A percentile compares a stretch with the other conserved stretches of the same genome.
These are phyloP conservation scores for Perca flavescens DNA, from an alignment of 2,113 vertebrate species.

Conservation along the genomic window DNA sequence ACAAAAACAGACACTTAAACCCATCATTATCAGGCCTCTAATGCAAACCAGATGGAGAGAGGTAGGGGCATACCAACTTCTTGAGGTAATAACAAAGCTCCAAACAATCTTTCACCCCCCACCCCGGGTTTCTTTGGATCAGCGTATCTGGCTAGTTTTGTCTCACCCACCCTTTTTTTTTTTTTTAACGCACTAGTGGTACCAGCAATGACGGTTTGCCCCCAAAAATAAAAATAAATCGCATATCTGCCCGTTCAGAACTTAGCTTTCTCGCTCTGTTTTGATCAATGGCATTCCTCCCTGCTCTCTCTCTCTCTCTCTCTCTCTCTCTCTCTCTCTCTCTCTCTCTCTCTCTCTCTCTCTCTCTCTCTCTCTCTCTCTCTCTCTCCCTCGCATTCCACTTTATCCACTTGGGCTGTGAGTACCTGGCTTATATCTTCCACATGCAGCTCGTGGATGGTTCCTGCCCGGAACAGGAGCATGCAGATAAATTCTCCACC, in stretches of 20 bases:
- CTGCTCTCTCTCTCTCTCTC: slow-evolving; percentile 32
- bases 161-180: slow-evolving; percentile 22
- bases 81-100: slow-evolving; percentile 89
- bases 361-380: slow-evolving; percentile 56
- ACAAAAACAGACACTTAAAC: slow-evolving; percentile 86
- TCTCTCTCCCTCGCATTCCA: slow-evolving; percentile 78
- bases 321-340: slow-evolving; percentile 63
- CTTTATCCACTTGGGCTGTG: slow-evolving; percentile 74
- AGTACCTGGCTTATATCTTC: slow-evolving; percentile 87
- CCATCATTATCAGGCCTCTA: slow-evolving; percentile 87
- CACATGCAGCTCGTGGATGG: slow-evolving; percentile 82
- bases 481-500: slow-evolving; percentile 80
- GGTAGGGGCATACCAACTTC: slow-evolving; percentile 89
- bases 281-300: slow-evolving; percentile 82
- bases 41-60: slow-evolving; percentile 92
- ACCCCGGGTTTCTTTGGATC: slow-evolving; percentile 49
- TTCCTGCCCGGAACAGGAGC: slow-evolving; percentile 80
- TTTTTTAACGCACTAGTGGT: not conserved
- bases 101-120: slow-evolving; percentile 78
- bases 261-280: slow-evolving; percentile 44
- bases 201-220: slow-evolving; percentile 36
- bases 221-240: slow-evolving; percentile 17
- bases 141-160: slow-evolving; percentile 60
- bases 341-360: slow-evolving; percentile 51
- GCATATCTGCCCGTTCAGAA: slow-evolving; percentile 36